A percentile compares a stretch with the other conserved stretches of the same genome.
Conservation (phyloP, 2,797 vertebrate genomes). For the Gobionotothen gibberifrons region DNA sequence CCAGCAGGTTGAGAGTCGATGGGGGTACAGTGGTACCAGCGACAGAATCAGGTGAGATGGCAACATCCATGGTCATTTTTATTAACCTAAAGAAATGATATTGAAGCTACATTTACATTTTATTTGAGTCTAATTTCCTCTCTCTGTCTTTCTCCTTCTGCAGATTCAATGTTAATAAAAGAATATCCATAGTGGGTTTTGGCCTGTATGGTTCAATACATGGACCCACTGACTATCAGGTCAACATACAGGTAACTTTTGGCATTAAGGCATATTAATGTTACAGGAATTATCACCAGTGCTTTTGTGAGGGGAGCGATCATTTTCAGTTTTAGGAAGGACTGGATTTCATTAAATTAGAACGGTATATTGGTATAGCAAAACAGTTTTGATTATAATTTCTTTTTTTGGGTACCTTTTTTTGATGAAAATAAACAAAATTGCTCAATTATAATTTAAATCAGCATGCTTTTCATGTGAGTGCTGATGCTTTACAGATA, state of each 20-base stretch:
- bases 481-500: background rate
- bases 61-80: no score
- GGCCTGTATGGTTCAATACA: conserved; percentile 98
- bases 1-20: conserved; percentile 99
- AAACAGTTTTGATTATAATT: no score
- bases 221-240: conserved; percentile 97
- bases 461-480: background rate
- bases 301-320: background rate
- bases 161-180: conserved; percentile 96
- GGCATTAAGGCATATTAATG: background rate
- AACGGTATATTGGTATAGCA: no score
- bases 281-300: background rate
- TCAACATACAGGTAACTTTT: conserved; percentile 94
- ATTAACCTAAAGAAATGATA: no score
- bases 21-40: conserved; percentile 98
- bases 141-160: conserved; percentile 20
- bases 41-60: conserved; percentile 93
- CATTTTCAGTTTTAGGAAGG: background rate
- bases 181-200: conserved; percentile 97
- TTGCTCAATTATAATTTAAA: no score
- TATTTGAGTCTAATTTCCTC: background rate
- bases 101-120: background rate
- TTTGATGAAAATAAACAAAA: no score
- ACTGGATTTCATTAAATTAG: background rate
- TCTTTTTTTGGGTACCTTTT: no score